A percentile compares a stretch with the other conserved stretches of the same genome.
phyloP scores from a whole-genome alignment of 1,140 invertebrate species.

The Melitaea cinxia region DNA sequence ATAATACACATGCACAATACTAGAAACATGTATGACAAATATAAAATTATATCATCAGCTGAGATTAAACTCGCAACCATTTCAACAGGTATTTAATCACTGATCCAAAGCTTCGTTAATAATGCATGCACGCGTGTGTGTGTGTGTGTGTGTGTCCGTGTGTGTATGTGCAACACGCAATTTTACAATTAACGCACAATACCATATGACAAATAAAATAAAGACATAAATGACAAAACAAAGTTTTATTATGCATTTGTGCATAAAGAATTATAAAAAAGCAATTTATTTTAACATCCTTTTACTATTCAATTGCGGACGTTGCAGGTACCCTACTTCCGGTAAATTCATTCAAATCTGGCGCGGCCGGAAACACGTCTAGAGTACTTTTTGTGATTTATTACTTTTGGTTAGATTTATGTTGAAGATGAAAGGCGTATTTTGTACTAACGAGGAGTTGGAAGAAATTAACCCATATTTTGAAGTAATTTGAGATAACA shows the following conservation, averaged over 20 bases:
- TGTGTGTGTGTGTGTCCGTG: too few species aligned
- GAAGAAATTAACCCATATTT: not conserved
- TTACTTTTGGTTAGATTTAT: constrained; percentile 26
- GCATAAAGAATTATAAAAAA: constrained; percentile 16
- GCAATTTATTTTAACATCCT: constrained; percentile 10
- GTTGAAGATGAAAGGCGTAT: not conserved
- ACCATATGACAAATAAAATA: not conserved
- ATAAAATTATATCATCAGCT: too few species aligned
- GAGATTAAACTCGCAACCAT: too few species aligned
- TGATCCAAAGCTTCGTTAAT: too few species aligned
- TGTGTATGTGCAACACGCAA: too few species aligned
- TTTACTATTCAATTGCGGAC: constrained; percentile 30
- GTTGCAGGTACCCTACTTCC: constrained; percentile 37
- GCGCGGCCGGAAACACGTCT: constrained; percentile 27
- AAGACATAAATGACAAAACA: too few species aligned
- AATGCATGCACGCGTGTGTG: too few species aligned
- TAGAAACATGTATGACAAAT: too few species aligned
- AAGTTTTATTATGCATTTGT: not conserved
- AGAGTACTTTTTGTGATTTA: constrained; percentile 36
- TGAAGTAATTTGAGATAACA: not conserved
- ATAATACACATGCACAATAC: too few species aligned
- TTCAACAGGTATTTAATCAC: too few species aligned
- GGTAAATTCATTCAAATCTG: constrained; percentile 37
- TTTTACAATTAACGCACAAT: too few species aligned
- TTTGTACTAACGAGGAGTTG: not conserved